These are phyloP conservation scores for Platysteira castanea DNA, from an alignment of 2,113 vertebrate genomes.

Conservation along the genomic window DNA sequence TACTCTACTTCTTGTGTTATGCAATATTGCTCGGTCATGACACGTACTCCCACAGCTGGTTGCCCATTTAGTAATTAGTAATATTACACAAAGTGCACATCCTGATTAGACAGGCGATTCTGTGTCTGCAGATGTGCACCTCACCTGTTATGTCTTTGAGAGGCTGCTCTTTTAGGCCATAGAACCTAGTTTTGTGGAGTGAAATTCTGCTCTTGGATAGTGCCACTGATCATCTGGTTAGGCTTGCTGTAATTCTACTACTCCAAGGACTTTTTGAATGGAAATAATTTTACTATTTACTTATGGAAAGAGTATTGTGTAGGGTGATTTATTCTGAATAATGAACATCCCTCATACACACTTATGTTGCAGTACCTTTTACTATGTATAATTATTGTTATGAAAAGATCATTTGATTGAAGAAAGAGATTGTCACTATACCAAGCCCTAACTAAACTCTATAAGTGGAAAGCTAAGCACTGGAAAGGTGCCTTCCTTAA, in stretches of 20 bases:
- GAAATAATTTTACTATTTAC: not conserved
- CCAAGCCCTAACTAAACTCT: not conserved
- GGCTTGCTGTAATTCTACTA: not conserved
- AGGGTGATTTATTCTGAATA: not conserved
- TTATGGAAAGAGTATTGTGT: not conserved
- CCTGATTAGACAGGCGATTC: not conserved
- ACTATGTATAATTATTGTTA: not conserved
- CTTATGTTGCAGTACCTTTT: not conserved
- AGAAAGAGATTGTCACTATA: not conserved
- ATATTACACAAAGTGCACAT: not conserved
- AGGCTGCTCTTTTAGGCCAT: not conserved
- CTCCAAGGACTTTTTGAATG: not conserved
- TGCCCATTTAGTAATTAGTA: not conserved
- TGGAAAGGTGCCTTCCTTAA: not conserved
- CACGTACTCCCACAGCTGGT: not conserved
- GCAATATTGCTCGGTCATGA: not conserved
- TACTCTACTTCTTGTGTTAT: not conserved
- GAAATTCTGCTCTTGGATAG: not conserved
- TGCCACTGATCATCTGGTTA: not conserved
- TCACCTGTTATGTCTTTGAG: not conserved
- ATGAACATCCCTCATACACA: fast-evolving
- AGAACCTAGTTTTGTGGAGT: not conserved
- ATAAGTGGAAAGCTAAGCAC: not conserved
- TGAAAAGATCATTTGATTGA: not conserved
- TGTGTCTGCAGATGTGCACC: not conserved